Evolutionary conservation across 2,888 invertebrate species (phyloP), one percentile per base, ranked within the genome.

Genomic region (Eilema griseolum): DNA sequence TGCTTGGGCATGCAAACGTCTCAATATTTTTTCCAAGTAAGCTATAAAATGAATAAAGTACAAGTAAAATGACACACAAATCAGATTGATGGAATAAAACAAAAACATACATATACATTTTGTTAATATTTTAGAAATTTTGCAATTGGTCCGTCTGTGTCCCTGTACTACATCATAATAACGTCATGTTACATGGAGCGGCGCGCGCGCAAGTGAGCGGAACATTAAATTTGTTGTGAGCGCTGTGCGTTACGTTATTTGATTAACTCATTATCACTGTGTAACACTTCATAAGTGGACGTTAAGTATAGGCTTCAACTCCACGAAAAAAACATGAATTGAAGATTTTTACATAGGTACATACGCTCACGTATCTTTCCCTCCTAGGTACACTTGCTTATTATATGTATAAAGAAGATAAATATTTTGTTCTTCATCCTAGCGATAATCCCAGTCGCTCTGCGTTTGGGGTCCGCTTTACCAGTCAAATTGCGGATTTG

Each of bases 221-320:
- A 70, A 70, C 78, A 60, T 66, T 67, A 26, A 65, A 69, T 66
- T 76, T 61, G 66, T 70, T 72, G 70, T 69, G 37, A 56, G 56
- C 46, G 20, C 28, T 28, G 37, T 68, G 33, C 67, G 26, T 61
- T 66, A 20, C 60, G 67, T 61, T 66, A 62, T 61, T 69, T 65
- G 52, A 66, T 70, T 60, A 66, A 61, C 16, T 68, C 61, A 68
- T 66, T 52, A 72, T 59, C 46, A 28, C 2, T 26, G 3, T n/a
- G n/a, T 66, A 66, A 67, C 59, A 70, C n/a, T 7, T 60, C 33
- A 24, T 67, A 52, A 52, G 31, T 46, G 52, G 33, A 31, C 28
- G 59, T 70, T 46, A 16, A 46, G 46, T 66, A 59, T 46, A 60
- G 57, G 37, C 41, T 28, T 67, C 66, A n/a, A 65, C n/a, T 56